Conservation (phyloP, 2,888 invertebrate genomes). For the Ryuthela nishihirai region DNA sequence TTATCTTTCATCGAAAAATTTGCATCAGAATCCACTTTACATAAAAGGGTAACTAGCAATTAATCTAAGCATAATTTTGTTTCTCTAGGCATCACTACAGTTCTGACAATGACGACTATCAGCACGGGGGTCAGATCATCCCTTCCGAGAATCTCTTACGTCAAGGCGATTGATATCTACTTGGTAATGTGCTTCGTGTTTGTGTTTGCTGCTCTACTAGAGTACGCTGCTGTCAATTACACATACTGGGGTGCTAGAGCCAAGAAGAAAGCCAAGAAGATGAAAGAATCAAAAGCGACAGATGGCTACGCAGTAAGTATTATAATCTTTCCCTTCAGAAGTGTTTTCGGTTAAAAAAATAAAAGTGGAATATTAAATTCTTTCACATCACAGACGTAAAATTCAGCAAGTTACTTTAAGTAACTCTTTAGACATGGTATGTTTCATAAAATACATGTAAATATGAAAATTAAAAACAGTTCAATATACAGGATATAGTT, state of each 20-base stretch:
- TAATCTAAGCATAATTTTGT: background rate
- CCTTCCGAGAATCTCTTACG: slow-evolving; percentile 93
- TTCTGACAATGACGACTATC: slow-evolving; percentile 98
- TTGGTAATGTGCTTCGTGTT: slow-evolving; percentile 98
- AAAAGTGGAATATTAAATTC: no score
- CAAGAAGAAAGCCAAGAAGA: slow-evolving; percentile 77
- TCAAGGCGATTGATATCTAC: slow-evolving; percentile 98
- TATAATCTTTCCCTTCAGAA: background rate
- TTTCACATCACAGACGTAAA: no score
- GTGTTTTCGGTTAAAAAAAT: no score
- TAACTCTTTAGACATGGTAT: no score
- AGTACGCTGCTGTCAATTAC: slow-evolving; percentile 97
- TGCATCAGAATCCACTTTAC: no score
- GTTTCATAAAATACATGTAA: no score
- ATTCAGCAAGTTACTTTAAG: no score
- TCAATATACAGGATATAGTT: no score
- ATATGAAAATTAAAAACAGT: no score
- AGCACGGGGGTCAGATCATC: slow-evolving; percentile 96
- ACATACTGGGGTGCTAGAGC: slow-evolving; percentile 98
- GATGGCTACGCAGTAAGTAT: slow-evolving; percentile 13
- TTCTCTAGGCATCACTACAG: slow-evolving; percentile 87
- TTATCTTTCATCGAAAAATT: no score
- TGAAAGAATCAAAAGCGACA: slow-evolving; percentile 23
- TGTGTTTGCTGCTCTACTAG: slow-evolving; percentile 93
- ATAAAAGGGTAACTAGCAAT: no score